These are phyloP conservation scores for Platycnemis pennipes DNA, from an alignment of 2,888 invertebrate genomes.

Conservation along the genomic window DNA sequence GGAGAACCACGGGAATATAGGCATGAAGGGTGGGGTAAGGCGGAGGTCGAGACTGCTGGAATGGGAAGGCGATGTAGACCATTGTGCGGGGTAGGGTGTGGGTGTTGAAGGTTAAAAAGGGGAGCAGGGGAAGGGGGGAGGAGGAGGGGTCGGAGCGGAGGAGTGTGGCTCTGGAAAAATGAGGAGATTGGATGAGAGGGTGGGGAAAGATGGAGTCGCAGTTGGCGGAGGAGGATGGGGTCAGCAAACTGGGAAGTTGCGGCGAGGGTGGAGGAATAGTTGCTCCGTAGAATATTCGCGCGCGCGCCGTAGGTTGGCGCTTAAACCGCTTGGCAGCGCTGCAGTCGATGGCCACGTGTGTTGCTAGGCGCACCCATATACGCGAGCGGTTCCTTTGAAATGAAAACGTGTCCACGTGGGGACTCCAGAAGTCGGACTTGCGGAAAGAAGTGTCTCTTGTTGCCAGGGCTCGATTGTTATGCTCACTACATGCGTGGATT, in stretches of 20 bases:
- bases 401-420: constrained; percentile 29
- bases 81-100: constrained; percentile 43
- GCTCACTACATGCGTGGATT: background rate
- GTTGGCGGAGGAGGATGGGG: background rate
- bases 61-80: constrained; percentile 10
- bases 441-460: constrained; percentile 16
- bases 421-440: background rate
- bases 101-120: background rate
- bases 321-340: constrained; percentile 33
- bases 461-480: constrained; percentile 24
- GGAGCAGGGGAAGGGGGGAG: background rate
- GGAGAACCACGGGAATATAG: background rate
- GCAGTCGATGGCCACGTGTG: constrained; percentile 56
- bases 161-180: constrained; percentile 44
- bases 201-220: background rate
- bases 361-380: constrained; percentile 66
- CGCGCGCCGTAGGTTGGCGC: constrained; percentile 50
- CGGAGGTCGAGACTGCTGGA: background rate
- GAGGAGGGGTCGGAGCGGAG: background rate
- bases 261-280: background rate
- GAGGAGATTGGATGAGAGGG: constrained; percentile 47
- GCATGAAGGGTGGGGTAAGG: background rate
- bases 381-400: constrained; percentile 51
- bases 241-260: background rate
- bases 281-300: background rate